These are phyloP conservation scores for Zingel zingel DNA, from an alignment of 2,113 vertebrate species.

Conservation along the genomic window DNA sequence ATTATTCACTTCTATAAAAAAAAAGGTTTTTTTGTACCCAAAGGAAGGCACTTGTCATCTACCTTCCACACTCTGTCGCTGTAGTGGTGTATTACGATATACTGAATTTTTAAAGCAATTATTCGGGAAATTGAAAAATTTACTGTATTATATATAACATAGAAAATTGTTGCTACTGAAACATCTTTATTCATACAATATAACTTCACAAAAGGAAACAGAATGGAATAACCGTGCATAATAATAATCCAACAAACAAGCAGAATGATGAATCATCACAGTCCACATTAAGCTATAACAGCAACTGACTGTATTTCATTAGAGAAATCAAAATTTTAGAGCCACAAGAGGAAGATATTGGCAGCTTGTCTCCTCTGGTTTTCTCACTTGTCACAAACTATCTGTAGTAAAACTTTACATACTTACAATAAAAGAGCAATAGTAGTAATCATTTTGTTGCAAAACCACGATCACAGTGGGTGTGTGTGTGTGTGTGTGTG, in stretches of 20 bases:
- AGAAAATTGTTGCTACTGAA: neutral
- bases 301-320: neutral
- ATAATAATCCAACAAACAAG: neutral
- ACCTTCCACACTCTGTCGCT: neutral
- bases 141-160: too few relatives aligned
- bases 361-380: neutral
- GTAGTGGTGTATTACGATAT: neutral
- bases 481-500: neutral
- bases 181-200: neutral
- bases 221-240: neutral
- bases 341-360: neutral
- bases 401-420: neutral
- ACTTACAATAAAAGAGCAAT: neutral
- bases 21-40: neutral
- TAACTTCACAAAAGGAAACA: neutral
- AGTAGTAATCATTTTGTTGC: neutral
- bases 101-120: neutral
- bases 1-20: constrained; percentile 4
- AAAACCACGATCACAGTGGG: neutral
- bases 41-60: neutral
- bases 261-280: neutral
- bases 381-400: neutral
- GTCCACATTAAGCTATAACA: neutral
- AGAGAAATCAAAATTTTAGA: neutral
- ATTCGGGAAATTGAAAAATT: neutral